phyloP scores from a whole-genome alignment of 2,888 invertebrate species.

The Pasiphila rectangulata region DNA sequence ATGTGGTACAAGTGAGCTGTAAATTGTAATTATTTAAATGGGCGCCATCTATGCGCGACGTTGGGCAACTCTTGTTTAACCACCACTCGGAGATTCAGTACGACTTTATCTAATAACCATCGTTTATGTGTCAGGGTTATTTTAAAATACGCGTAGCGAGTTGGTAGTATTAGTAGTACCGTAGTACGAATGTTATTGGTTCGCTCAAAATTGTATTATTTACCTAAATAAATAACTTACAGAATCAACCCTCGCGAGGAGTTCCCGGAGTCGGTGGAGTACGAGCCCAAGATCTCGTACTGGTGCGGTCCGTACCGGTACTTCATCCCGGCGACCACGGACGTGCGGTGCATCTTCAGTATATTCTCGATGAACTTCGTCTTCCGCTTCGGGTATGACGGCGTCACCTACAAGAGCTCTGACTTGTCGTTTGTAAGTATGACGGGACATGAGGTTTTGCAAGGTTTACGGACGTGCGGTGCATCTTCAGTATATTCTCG shows the following conservation, averaged over 20 bases:
- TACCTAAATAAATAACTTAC: too few species aligned
- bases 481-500: conserved; percentile 73
- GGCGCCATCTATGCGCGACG: too few species aligned
- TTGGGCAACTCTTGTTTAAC: too few species aligned
- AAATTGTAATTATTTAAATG: too few species aligned
- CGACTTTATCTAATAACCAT: too few species aligned
- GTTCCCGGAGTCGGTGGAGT: conserved; percentile 73
- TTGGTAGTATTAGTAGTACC: too few species aligned
- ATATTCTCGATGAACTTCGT: conserved; percentile 75
- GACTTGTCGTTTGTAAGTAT: conserved; percentile 68
- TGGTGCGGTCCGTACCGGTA: conserved; percentile 74
- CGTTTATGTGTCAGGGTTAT: too few species aligned
- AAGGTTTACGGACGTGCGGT: conserved; percentile 44
- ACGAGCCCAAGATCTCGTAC: conserved; percentile 73
- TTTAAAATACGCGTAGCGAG: too few species aligned
- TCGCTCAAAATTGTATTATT: too few species aligned
- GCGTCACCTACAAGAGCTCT: conserved; percentile 70
- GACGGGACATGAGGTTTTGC: not conserved
- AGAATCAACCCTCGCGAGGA: conserved; percentile 74
- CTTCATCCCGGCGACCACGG: conserved; percentile 73
- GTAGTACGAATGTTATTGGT: too few species aligned
- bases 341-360: conserved; percentile 73
- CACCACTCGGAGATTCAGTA: too few species aligned
- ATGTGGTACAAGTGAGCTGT: too few species aligned
- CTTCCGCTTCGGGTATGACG: conserved; percentile 69